Conservation (phyloP, 2,113 vertebrate species). For the Coturnix japonica region DNA sequence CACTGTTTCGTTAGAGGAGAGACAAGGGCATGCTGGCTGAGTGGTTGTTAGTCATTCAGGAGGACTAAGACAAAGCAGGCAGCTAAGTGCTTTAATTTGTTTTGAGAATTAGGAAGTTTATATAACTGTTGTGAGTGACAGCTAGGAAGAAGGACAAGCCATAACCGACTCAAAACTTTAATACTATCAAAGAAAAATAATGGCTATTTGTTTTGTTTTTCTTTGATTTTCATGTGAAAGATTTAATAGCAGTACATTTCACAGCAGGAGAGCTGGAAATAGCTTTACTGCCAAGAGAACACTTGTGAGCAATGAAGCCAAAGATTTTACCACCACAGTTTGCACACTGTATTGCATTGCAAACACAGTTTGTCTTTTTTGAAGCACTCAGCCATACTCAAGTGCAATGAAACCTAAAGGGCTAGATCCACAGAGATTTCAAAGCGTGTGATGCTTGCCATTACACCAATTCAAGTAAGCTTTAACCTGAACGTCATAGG, state of each 20-base stretch:
- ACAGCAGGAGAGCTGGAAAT: constrained; percentile 12
- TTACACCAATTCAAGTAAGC: not conserved
- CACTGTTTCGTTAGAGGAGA: not conserved
- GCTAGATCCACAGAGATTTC: constrained; percentile 5
- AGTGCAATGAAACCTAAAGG: not conserved
- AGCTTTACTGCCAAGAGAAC: not conserved
- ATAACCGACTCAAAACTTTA: not conserved
- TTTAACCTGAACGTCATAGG: not conserved
- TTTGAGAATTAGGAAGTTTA: not conserved
- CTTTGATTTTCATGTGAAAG: not conserved
- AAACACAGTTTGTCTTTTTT: not conserved
- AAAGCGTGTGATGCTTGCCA: constrained; percentile 3
- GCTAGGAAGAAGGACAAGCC: not conserved
- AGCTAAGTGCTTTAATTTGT: not conserved
- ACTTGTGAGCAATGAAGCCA: constrained; percentile 24
- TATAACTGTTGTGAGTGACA: not conserved
- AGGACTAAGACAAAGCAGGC: not conserved
- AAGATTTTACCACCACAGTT: constrained; percentile 6
- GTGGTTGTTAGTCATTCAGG: not conserved
- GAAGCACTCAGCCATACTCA: not conserved
- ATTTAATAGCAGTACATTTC: constrained; percentile 14
- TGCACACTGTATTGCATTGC: not conserved
- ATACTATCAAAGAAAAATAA: not conserved
- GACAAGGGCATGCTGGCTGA: not conserved
- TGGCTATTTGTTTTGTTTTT: accelerated